Evolutionary conservation across 2,797 vertebrate genomes (phyloP).

Genomic region (Lophius americanus): DNA sequence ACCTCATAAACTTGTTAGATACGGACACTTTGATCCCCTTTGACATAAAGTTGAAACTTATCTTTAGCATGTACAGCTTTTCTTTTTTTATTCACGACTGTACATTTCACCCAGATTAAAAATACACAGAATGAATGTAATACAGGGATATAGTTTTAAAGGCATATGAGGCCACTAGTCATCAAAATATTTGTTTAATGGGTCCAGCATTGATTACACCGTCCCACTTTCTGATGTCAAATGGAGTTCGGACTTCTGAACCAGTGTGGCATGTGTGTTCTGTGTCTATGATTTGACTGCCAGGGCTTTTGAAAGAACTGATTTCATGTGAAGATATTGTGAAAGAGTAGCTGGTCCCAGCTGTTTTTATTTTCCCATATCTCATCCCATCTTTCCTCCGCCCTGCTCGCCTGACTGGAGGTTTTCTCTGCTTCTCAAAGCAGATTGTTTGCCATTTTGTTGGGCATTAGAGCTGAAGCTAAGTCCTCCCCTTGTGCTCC

Average conservation of each 20-base stretch:
- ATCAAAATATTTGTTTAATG: conserved; percentile 32
- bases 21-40: conserved; percentile 35
- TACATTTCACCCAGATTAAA: too few species aligned
- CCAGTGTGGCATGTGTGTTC: conserved; percentile 4
- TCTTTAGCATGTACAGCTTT: background rate
- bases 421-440: conserved; percentile 55
- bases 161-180: background rate
- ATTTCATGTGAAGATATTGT: conserved; percentile 3
- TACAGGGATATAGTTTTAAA: background rate
- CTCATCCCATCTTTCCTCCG: conserved; percentile 3
- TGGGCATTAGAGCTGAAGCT: conserved; percentile 40
- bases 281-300: background rate
- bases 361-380: background rate
- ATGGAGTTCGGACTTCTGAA: conserved; percentile 28
- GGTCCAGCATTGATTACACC: conserved; percentile 13
- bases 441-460: conserved; percentile 75
- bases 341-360: background rate
- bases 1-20: conserved; percentile 28
- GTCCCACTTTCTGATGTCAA: background rate
- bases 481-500: conserved; percentile 56
- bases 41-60: conserved; percentile 28
- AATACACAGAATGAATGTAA: too few species aligned
- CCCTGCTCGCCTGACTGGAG: conserved; percentile 42
- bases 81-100: too few species aligned
- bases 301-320: conserved; percentile 17